Conservation (phyloP, 2,888 invertebrate genomes). For the Dastarcus helophoroides region DNA sequence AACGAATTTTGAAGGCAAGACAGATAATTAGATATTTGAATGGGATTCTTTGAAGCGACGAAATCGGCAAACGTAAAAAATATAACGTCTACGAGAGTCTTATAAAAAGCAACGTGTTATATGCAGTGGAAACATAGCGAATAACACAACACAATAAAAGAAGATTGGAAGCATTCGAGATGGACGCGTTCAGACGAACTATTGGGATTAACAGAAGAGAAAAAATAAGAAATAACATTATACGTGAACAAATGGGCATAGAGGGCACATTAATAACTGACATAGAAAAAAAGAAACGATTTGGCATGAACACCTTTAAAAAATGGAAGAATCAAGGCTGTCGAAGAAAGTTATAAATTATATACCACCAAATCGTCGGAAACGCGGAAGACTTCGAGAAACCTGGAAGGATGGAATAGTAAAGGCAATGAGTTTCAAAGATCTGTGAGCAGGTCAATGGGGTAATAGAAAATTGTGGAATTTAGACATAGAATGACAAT, state of each 20-base stretch:
- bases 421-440: constrained; percentile 10
- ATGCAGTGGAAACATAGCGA: constrained; percentile 10
- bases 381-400: constrained; percentile 9
- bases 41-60: constrained; percentile 6
- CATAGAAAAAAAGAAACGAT: constrained; percentile 6
- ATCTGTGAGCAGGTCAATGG: constrained; percentile 14
- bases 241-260: constrained; percentile 5
- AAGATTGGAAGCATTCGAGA: constrained; percentile 9
- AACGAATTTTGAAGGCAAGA: constrained; percentile 6
- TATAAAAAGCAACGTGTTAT: constrained; percentile 8
- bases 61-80: constrained; percentile 8
- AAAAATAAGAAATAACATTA: constrained; percentile 5
- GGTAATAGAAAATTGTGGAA: constrained; percentile 6
- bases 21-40: constrained; percentile 9
- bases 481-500: constrained; percentile 20
- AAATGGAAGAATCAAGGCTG: constrained; percentile 7
- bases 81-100: constrained; percentile 10
- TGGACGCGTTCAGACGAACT: constrained; percentile 10
- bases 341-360: constrained; percentile 5
- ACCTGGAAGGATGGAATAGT: constrained; percentile 8
- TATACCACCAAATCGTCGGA: constrained; percentile 5
- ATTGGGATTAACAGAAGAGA: constrained; percentile 10
- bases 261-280: constrained; percentile 5
- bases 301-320: constrained; percentile 10
- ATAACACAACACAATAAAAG: constrained; percentile 8